Evolutionary conservation across 1,140 invertebrate species (phyloP), one percentile per base, ranked within the genome.

Genomic region (Rhynchophorus ferrugineus): DNA sequence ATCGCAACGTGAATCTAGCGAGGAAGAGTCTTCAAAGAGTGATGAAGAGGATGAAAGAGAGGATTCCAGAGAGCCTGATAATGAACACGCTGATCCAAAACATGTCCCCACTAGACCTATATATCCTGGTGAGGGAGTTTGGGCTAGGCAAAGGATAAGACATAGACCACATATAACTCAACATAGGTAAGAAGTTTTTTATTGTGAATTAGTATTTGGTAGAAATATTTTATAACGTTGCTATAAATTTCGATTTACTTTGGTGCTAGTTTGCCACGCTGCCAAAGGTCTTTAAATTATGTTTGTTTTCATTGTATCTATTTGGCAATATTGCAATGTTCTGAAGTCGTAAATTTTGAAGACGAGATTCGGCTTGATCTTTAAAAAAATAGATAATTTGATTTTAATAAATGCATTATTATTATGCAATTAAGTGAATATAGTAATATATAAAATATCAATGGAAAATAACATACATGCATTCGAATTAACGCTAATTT

Each of bases 81-180:
- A 52, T 45, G 48, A 55, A 21, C 61, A 64, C 37, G 62, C 63
- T 45, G 34, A 45, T 6, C 57, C 60, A 3, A 44, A 38, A 17
- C 56, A 56, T 16, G 65, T 77, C 6, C 60, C 73, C 1, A 78
- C 76, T 0, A 68, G 65, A 29, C 73, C 76, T 1, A 73, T 74
- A 22, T 77, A 78, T 53, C 68, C 68, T 0, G 70, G 64, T 0
- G 69, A 73, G 24, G 76, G 74, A 1, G 33, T 66, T 22, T 75
- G 77, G 72, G 74, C 73, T 0, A 75, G 71, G 29, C 72, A 69
- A 3, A 13, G 67, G 64, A 0, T 69, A 61, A 54, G 67, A 70
- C 24, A 71, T 70, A 2, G 14, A 66, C 14, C 56, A 68, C 61
- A 59, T 41, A 47, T 61, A 8, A 54, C 53, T 33, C 58, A 58